A percentile compares a stretch with the other conserved stretches of the same genome.
These are phyloP conservation scores for Timandra comae DNA, from an alignment of 2,888 invertebrate genomes.

Conservation along the genomic window DNA sequence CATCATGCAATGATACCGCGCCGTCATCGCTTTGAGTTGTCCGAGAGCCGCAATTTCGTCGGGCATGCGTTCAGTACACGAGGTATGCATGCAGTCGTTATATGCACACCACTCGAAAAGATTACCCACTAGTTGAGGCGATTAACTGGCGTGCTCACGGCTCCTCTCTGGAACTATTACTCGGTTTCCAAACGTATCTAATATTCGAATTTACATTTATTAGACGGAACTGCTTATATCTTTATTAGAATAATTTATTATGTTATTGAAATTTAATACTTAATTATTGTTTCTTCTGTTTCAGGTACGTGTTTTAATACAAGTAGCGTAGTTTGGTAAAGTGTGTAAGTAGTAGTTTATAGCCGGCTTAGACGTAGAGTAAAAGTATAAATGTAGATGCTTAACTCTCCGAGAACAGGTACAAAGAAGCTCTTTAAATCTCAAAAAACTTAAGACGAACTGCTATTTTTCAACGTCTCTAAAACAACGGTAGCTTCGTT, in stretches of 20 bases:
- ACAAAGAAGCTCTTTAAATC: constrained; percentile 28
- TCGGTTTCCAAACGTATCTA: constrained; percentile 48
- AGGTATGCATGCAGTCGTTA: constrained; percentile 59
- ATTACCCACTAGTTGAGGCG: constrained; percentile 68
- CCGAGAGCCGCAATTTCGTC: constrained; percentile 59
- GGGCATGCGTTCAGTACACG: constrained; percentile 37
- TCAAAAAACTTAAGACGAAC: constrained; percentile 45
- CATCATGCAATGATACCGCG: constrained; percentile 57
- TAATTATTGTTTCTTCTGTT: constrained; percentile 30
- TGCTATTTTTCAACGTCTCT: constrained; percentile 23
- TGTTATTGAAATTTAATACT: background rate
- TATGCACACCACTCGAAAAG: constrained; percentile 68
- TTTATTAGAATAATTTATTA: constrained; percentile 8
- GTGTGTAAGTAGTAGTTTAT: constrained; percentile 60
- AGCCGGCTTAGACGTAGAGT: too few relatives aligned
- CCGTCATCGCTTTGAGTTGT: constrained; percentile 59
- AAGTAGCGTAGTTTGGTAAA: constrained; percentile 58
- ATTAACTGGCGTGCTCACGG: constrained; percentile 57
- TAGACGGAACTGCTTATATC: constrained; percentile 39
- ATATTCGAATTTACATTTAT: constrained; percentile 45
- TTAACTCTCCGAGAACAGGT: background rate
- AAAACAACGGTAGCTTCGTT: constrained; percentile 23
- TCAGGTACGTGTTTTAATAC: constrained; percentile 68
- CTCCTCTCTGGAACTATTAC: constrained; percentile 51
- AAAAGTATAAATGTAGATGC: background rate